Evolutionary conservation across 1,140 invertebrate genomes (phyloP), one percentile per base, ranked within the genome.

Genomic region (Drosophila nikananu): DNA sequence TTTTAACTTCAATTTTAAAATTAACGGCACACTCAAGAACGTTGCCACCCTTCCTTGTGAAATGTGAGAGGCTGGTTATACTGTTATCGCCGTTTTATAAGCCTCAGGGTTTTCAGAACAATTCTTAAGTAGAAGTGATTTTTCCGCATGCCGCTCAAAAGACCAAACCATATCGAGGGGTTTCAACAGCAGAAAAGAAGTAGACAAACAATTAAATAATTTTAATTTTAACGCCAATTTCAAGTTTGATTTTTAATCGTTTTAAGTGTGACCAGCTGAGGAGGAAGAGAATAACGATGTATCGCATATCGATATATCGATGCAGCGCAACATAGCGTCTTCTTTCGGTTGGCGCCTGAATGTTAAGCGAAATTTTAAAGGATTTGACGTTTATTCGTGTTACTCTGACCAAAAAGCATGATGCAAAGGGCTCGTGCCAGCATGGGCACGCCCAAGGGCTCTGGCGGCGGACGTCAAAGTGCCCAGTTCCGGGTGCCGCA

Each of bases 371-470:
- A 23, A 15, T 15, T 32, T 67, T 80, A 10, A 41, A 76, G 81
- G 71, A 76, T 60, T 71, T 59, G 37, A 17, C 55, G 25, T n/a
- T 41, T n/a, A 63, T 10, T 59, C 9, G 10, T 0, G 19, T 35
- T 52, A 46, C 35, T 35, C 32, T 12, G 0, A 8, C 10, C 6
- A 5, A 42, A 30, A 7, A 3, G 4, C 30, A 51, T 13, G 2
- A 57, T 72, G 54, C 21, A 46, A 10, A 61, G 39, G 55, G 57
- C 70, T 51, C 77, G 62, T 30, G 54, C 23, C 39, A 84, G 60
- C 54, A 48, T 54, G 55, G 82, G 74, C 42, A 66, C 75, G 13
- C 64, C 63, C 10, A 73, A 81, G 32, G 27, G 41, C 13, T 49
- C 39, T 17, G 77, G 62, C 3, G 60, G 39, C 6, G 52, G 23